phyloP scores from a whole-genome alignment of 2,797 vertebrate species.

The Myotis planiceps region DNA sequence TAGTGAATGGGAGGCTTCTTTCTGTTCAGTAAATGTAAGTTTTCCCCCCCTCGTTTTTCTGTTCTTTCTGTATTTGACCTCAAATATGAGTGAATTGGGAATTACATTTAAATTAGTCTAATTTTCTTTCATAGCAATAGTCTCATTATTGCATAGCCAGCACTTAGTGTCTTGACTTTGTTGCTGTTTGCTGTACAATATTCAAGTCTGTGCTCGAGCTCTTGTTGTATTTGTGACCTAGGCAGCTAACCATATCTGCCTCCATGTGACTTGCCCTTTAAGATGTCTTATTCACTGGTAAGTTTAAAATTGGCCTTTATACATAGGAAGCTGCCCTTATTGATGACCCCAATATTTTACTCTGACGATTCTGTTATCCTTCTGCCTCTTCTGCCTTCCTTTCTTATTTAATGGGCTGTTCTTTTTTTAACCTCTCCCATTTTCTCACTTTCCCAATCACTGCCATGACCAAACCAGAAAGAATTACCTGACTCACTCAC shows the following conservation, averaged over 20 bases:
- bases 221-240: background rate
- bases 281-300: background rate
- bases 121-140: constrained; percentile 35
- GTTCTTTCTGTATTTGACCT: constrained; percentile 51
- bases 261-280: constrained; percentile 27
- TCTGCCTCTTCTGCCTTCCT: background rate
- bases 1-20: background rate
- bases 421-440: background rate
- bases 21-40: constrained; percentile 29
- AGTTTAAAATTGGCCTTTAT: constrained; percentile 48
- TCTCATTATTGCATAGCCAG: background rate
- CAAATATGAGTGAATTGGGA: constrained; percentile 15
- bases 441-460: background rate
- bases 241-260: background rate
- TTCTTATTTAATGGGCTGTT: background rate
- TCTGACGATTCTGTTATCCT: background rate
- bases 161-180: constrained; percentile 25
- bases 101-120: constrained; percentile 52
- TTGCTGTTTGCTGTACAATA: background rate
- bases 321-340: background rate
- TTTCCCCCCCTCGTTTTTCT: background rate
- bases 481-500: background rate
- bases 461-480: background rate
- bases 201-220: background rate
- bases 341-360: background rate